Base-by-base conservation (phyloP, 2,113 vertebrate species). In the Trichomycterus rosablanca region DNA sequence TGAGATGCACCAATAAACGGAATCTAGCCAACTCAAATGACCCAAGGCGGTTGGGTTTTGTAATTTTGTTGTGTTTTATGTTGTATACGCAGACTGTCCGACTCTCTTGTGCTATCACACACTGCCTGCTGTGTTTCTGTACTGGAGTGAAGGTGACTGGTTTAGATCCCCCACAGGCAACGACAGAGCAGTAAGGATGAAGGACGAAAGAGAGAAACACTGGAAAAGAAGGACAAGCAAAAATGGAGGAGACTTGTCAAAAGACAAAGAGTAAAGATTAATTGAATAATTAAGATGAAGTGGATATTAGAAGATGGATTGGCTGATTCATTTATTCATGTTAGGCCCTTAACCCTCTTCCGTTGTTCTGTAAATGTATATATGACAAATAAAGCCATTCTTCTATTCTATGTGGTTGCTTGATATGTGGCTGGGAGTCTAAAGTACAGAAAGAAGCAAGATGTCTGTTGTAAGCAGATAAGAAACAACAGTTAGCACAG, bases 151-250 rank as follows among this genome's bases (percentile, higher is more conserved):
- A 50, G 20, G 30, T 60, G 53, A 67, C 48, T 39, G 53, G 19
- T 37, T 32, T 56, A 48, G 45, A 69, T 62, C 66, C 59, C 37
- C 45, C 24, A 35, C n/a, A 40, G 48, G 23, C 39, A 59, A 52
- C n/a, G 37, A 48, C n/a, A 16, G 7, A 37, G 35, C n/a, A 20
- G 11, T 5, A n/a, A n/a, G 24, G 30, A 23, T 20, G 53, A 30
- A 22, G 28, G 32, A 18, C 19, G 18, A 37, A 43, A 22, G 5
- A 37, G 62, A 56, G n/a, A 24, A 7, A 37, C 15, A 40, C 12
- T 40, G 12, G 14, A n/a, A 19, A 58, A 20, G 15, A 58, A 20
- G 12, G 10, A 43, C 5, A 32, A n/a, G 2, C n/a, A 46, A 55
- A 24, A 40, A 2, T 12, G 5, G 14, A 14, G 14, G 14, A n/a